These are phyloP conservation scores for Hyalella azteca DNA, from an alignment of 2,888 invertebrate species.

Conservation along the genomic window DNA sequence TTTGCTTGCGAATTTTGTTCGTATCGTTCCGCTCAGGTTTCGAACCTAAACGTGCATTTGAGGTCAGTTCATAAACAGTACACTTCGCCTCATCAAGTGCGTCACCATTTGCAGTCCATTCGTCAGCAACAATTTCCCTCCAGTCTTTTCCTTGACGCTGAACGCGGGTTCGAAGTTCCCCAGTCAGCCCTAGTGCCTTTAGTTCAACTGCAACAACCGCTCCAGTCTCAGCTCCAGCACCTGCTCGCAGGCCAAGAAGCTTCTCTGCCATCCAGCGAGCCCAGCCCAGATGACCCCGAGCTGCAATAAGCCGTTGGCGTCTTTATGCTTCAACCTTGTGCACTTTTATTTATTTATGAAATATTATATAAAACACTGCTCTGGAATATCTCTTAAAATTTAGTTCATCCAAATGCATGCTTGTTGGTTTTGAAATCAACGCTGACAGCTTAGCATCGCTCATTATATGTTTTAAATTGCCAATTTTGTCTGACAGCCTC, in stretches of 20 bases:
- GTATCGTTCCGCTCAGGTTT: slow-evolving; percentile 55
- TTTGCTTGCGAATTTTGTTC: slow-evolving; percentile 55
- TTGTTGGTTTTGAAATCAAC: too few species aligned
- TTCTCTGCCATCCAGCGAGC: not conserved
- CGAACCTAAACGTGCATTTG: slow-evolving; percentile 56
- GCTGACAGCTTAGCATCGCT: too few species aligned
- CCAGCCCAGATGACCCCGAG: too few species aligned
- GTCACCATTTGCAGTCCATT: not conserved
- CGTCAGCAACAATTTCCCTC: slow-evolving; percentile 39
- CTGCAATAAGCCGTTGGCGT: too few species aligned
- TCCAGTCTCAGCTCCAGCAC: not conserved
- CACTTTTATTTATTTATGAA: too few species aligned
- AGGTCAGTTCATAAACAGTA: slow-evolving; percentile 45
- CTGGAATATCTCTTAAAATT: too few species aligned
- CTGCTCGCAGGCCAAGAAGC: not conserved
- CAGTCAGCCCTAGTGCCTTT: not conserved
- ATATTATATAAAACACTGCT: too few species aligned
- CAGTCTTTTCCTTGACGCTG: not conserved
- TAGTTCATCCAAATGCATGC: too few species aligned
- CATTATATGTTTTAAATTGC: too few species aligned
- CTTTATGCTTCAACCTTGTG: too few species aligned
- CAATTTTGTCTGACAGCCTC: too few species aligned
- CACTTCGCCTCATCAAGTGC: not conserved
- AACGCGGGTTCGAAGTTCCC: slow-evolving; percentile 4
- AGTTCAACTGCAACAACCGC: not conserved